Evolutionary conservation across 2,797 vertebrate genomes (phyloP).

Genomic region (Bradypus variegatus): DNA sequence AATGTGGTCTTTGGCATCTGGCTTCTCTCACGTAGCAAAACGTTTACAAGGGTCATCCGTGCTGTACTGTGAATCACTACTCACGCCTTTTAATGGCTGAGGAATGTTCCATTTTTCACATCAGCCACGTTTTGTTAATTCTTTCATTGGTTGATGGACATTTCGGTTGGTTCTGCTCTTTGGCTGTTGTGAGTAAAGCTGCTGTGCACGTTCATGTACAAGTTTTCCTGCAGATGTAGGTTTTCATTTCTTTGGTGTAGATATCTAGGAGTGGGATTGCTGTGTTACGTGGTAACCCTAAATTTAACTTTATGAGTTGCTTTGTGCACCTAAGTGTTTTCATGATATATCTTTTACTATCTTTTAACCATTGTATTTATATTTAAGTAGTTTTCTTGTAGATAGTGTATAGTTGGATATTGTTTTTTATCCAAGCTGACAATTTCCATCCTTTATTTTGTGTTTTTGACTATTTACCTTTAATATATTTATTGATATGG

Average conservation of each 20-base stretch:
- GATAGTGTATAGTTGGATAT: neutral
- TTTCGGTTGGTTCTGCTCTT: neutral
- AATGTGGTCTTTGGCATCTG: neutral
- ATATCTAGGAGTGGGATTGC: neutral
- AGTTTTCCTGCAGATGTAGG: neutral
- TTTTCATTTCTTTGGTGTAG: neutral
- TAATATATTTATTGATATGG: neutral
- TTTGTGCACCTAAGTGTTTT: neutral
- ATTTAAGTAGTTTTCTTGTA: neutral
- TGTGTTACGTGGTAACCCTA: neutral
- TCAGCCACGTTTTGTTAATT: neutral
- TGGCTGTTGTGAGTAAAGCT: neutral
- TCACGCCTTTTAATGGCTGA: neutral
- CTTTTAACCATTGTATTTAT: neutral
- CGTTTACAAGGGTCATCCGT: neutral
- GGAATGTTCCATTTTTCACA: neutral
- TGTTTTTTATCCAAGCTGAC: neutral
- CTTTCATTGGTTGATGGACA: neutral
- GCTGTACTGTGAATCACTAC: neutral
- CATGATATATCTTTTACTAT: neutral
- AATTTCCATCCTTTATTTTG: neutral
- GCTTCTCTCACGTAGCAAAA: neutral
- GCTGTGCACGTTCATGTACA: too few species aligned
- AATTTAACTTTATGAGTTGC: neutral
- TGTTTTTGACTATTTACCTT: neutral